Evolutionary conservation across 1,140 invertebrate species (phyloP), one percentile per base, ranked within the genome.

Genomic region (Ladona fulva): DNA sequence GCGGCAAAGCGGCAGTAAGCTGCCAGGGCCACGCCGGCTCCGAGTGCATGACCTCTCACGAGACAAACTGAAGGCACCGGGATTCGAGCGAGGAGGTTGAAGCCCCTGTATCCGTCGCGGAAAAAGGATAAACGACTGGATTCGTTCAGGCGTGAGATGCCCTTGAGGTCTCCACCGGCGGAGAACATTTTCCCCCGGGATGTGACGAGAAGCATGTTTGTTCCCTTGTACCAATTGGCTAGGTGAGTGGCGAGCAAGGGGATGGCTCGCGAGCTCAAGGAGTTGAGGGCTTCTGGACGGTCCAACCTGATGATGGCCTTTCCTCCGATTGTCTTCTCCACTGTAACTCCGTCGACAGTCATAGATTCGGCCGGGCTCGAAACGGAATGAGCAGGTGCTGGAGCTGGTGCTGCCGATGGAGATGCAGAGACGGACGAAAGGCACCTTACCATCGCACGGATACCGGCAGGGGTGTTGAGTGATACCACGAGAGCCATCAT

Each of bases 81-180:
- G 11, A 76, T 37, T n/a, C 42, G 22, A 42, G 75, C 75, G 19
- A 76, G 11, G 19, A 76, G 25, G 25, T 76, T 37, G 42, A 76
- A 76, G n/a, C 75, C 75, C 42, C 42, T 76, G 75, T 37, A 76
- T n/a, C 75, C 75, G 19, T 76, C 75, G 10, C 75, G 24, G 25
- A 37, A 76, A 25, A 76, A 76, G 25, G 75, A 37, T 3, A 29
- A 5, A 22, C 42, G 25, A 11, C 25, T 25, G 11, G 25, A 29
- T 29, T 76, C 75, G 10, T n/a, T 76, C 11, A 42, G 25, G 25
- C 22, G 25, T 25, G 75, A 8, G 19, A 42, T 76, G 42, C 25
- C 19, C 75, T 76, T 76, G 25, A 76, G 75, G 25, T 76, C 75
- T 37, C 75, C 75, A 29, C 75, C 75, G 11, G 75, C 75, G 19